A percentile compares a stretch with the other conserved stretches of the same genome.
Evolutionary conservation across 2,797 vertebrate genomes (phyloP).

Genomic region (Hybognathus amarus): DNA sequence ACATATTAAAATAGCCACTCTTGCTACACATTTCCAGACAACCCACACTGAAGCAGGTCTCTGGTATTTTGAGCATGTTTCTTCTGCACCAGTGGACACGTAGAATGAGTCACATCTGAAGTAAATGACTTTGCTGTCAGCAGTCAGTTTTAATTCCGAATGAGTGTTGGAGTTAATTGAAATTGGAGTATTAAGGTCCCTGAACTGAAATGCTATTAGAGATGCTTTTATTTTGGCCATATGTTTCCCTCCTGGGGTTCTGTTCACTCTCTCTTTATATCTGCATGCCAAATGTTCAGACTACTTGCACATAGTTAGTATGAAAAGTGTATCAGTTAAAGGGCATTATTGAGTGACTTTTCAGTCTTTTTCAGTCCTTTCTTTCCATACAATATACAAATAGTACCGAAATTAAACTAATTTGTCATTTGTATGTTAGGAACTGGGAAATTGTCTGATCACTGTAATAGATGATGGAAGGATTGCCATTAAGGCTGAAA

Average conservation of each 20-base stretch:
- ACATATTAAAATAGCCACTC: background rate
- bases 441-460: background rate
- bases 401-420: background rate
- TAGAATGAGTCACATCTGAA: slow-evolving; percentile 30
- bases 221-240: slow-evolving; percentile 35
- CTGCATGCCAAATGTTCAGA: background rate
- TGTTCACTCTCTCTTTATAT: slow-evolving; percentile 4
- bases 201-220: slow-evolving; percentile 39
- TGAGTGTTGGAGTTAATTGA: slow-evolving; percentile 45
- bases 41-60: background rate
- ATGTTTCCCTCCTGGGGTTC: slow-evolving; percentile 21
- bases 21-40: background rate
- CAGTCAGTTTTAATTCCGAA: slow-evolving; percentile 34
- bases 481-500: background rate
- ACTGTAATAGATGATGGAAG: slow-evolving; percentile 6
- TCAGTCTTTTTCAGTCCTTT: background rate
- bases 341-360: background rate
- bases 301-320: background rate
- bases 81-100: slow-evolving; percentile 26
- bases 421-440: slow-evolving; percentile 13
- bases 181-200: slow-evolving; percentile 15
- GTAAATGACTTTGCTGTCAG: slow-evolving; percentile 44
- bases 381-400: background rate
- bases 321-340: background rate
- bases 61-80: slow-evolving; percentile 25